Evolutionary conservation across 1,140 invertebrate species (phyloP).

Genomic region (Aphelenchoides fujianensis): DNA sequence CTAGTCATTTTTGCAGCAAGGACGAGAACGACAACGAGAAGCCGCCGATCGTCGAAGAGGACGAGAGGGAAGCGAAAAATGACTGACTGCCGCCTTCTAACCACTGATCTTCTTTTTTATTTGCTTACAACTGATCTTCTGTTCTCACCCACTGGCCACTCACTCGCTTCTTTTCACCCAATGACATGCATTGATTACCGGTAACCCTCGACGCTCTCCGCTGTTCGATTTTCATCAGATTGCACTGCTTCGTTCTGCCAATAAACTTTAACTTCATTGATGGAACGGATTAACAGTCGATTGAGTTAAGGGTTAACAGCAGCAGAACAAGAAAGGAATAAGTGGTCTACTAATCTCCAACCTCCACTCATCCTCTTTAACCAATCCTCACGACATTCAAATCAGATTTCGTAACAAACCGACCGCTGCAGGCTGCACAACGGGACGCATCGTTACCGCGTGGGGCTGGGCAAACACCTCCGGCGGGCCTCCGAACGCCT

Average conservation of each 20-base stretch:
- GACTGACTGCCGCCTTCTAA: not conserved
- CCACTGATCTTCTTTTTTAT: slow-evolving; percentile 3
- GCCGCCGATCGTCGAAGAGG: no score
- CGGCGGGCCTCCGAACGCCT: not conserved
- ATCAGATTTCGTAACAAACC: not conserved
- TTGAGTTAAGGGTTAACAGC: not conserved
- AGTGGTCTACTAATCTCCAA: no score
- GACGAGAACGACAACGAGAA: not conserved
- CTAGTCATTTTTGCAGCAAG: not conserved
- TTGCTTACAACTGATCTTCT: not conserved
- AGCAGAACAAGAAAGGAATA: not conserved
- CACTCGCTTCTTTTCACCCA: not conserved
- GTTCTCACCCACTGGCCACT: not conserved
- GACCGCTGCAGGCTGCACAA: not conserved
- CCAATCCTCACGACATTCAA: not conserved
- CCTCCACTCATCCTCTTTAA: not conserved
- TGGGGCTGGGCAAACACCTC: not conserved
- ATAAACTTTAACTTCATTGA: no score
- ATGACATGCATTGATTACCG: not conserved
- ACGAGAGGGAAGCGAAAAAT: not conserved
- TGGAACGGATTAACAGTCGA: no score
- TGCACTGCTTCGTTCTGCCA: no score
- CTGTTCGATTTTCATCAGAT: not conserved
- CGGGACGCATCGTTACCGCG: not conserved
- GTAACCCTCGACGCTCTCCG: not conserved